Evolutionary conservation across 2,888 invertebrate species (phyloP).

Genomic region (Andrena camellia): DNA sequence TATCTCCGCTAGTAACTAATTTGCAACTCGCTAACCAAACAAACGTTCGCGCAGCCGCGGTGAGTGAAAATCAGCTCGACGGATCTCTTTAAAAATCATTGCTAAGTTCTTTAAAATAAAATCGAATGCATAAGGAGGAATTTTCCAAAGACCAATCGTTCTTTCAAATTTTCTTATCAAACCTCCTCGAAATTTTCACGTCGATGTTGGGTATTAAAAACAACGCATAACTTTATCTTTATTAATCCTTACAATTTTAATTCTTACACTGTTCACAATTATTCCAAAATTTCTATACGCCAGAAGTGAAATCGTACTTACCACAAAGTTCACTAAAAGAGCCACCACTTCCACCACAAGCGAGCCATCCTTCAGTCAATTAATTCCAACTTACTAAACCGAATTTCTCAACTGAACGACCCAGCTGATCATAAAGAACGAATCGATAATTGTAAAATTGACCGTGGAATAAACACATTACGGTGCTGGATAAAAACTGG

Average conservation of each 20-base stretch:
- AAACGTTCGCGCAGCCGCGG: not conserved
- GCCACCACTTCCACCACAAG: too few species aligned
- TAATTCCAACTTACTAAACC: too few species aligned
- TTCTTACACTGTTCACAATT: constrained; percentile 18
- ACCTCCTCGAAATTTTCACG: not conserved
- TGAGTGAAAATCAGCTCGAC: constrained; percentile 2
- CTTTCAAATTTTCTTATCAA: not conserved
- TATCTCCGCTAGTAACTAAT: not conserved
- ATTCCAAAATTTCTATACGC: not conserved
- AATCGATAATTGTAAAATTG: too few species aligned
- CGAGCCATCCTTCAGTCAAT: too few species aligned
- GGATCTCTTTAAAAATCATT: not conserved
- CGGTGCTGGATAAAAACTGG: not conserved
- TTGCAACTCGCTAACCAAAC: not conserved
- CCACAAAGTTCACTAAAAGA: too few species aligned
- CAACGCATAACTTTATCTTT: not conserved
- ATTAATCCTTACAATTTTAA: not conserved
- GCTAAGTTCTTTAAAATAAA: too few species aligned
- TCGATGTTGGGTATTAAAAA: not conserved
- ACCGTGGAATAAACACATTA: too few species aligned
- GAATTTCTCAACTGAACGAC: too few species aligned
- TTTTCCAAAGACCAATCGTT: not conserved
- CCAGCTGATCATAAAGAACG: too few species aligned
- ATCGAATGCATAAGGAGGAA: not conserved
- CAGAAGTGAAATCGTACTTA: too few species aligned